Conservation (phyloP, 2,888 invertebrate genomes). For the Rosalia funebris region DNA sequence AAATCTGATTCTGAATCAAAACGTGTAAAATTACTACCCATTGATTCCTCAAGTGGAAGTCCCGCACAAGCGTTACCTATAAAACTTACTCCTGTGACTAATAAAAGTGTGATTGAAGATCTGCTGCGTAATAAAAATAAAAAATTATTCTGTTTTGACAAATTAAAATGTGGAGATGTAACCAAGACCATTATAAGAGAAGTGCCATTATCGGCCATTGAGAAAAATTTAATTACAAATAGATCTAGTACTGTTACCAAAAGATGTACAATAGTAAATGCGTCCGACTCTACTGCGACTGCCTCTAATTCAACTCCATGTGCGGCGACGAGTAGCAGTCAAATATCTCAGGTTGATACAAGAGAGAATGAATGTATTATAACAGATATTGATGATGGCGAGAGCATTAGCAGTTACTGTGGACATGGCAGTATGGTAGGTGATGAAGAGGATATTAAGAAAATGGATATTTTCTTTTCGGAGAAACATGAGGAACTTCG, state of each 20-base stretch:
- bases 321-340: neutral
- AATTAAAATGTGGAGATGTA: conserved; percentile 21
- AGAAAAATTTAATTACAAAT: neutral
- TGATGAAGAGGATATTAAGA: conserved; percentile 4
- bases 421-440: neutral
- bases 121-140: conserved; percentile 35
- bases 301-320: too few relatives aligned
- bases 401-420: neutral
- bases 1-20: neutral
- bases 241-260: neutral
- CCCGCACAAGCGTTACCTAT: neutral
- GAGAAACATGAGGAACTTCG: neutral
- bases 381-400: neutral
- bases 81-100: conserved; percentile 32
- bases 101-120: conserved; percentile 38
- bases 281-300: neutral
- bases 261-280: neutral
- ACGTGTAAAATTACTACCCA: neutral
- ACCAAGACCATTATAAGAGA: conserved; percentile 30
- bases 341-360: neutral
- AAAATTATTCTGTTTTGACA: conserved; percentile 37
- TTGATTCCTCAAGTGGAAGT: too few relatives aligned
- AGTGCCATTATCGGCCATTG: neutral
- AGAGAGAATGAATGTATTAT: conserved; percentile 7
- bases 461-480: neutral